Evolutionary conservation across 2,113 vertebrate genomes (phyloP), one percentile per base, ranked within the genome.

Genomic region (Columba livia): DNA sequence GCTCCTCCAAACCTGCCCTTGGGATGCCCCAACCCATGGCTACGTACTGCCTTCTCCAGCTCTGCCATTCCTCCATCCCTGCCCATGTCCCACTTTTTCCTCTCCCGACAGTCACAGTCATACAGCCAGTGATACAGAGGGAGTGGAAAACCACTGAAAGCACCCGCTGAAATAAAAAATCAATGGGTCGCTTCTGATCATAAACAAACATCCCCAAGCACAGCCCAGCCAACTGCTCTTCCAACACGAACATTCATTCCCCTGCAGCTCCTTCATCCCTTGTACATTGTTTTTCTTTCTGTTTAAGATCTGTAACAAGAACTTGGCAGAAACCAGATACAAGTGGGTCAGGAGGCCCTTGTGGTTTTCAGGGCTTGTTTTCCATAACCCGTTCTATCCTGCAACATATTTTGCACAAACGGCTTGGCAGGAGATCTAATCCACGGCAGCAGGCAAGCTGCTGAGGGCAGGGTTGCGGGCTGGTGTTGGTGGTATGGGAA

Each of bases 311-410:
- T 96, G 94, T 91, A 96, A 94, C 94, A 90, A 96, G 97, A 96
- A 96, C 85, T 96, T 97, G 97, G 97, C 98, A 97, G 92, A 90
- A 95, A 94, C 87, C 93, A 95, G 94, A 96, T 90, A 97, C 96
- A 96, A 97, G 89, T 95, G 92, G 97, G 92, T 97, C 97, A 96
- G 96, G 97, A 97, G 97, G 96, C 94, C 96, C 97, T 96, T 93
- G 97, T 94, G 97, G 97, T 96, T 98, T 97, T 96, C 95, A 67
- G 61, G 93, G 96, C 95, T 97, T 96, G 95, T 97, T 98, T 97
- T 97, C 90, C 93, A 93, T 81, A 97, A 96, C 89, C 91, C 90
- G 5, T 88, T 95, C 94, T 96, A 90, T 95, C 96, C 96, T 96
- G 90, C 90, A 96, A 86, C 93, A 71, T 97, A 96, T 87, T 98